Percentiles rank a stretch among this genome's conserved stretches.
Evolutionary conservation across 2,888 invertebrate genomes (phyloP).

Genomic region (Drosophila neonasuta): DNA sequence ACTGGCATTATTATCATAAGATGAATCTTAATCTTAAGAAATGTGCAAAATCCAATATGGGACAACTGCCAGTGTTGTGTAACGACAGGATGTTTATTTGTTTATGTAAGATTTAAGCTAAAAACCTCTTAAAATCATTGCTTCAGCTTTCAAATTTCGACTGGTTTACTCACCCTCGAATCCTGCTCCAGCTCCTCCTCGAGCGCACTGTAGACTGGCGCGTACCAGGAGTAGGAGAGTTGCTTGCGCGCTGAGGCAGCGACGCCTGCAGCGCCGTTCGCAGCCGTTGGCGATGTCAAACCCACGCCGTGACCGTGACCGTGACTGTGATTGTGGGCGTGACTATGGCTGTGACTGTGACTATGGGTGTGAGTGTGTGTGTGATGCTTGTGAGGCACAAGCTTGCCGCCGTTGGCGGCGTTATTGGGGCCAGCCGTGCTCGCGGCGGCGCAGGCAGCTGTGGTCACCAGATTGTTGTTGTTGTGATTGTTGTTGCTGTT

Average conservation of each 20-base stretch:
- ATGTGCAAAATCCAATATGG: no score
- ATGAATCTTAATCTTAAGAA: no score
- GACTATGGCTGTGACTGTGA: background rate
- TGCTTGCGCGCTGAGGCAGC: conserved; percentile 80
- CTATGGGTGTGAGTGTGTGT: conserved; percentile 32
- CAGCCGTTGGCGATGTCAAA: conserved; percentile 50
- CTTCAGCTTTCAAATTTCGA: no score
- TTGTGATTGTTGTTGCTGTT: conserved; percentile 49
- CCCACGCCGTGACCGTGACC: conserved; percentile 42
- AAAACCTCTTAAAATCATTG: no score
- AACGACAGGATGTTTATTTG: no score
- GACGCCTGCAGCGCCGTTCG: conserved; percentile 62
- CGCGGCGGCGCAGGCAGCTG: conserved; percentile 26
- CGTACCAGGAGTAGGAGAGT: conserved; percentile 82
- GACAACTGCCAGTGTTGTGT: no score
- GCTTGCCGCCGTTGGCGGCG: conserved; percentile 49
- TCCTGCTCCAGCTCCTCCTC: conserved; percentile 82
- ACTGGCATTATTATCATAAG: no score
- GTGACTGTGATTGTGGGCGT: conserved; percentile 22
- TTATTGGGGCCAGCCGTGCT: conserved; percentile 56
- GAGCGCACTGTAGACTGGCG: conserved; percentile 82
- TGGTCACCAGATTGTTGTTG: conserved; percentile 76
- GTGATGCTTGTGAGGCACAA: conserved; percentile 71
- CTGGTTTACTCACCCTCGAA: conserved; percentile 77
- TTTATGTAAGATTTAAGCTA: no score